Evolutionary conservation across 1,140 invertebrate genomes (phyloP).

Genomic region (Drosophila lini): DNA sequence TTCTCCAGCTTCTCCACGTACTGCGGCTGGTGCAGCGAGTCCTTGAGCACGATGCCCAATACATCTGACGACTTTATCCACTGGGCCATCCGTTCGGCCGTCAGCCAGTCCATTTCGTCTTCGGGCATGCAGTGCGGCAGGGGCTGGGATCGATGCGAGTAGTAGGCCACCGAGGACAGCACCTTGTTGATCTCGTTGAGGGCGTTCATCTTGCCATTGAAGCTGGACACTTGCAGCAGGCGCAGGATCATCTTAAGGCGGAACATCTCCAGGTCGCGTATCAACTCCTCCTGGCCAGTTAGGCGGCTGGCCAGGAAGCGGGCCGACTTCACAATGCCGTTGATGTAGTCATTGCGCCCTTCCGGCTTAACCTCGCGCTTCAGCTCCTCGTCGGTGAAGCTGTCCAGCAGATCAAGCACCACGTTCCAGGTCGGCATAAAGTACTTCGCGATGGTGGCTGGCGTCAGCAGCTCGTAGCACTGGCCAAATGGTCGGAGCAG

Average conservation of each 20-base stretch:
- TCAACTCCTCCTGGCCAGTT: constrained; percentile 92
- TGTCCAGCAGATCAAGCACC: constrained; percentile 95
- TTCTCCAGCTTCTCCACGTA: constrained; percentile 99
- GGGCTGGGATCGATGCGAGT: constrained; percentile 89
- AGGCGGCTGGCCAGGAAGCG: constrained; percentile 94
- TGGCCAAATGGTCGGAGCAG: constrained; percentile 96
- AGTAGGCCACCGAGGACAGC: constrained; percentile 95
- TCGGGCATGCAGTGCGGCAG: constrained; percentile 83
- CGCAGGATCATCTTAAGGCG: constrained; percentile 98
- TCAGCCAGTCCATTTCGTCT: constrained; percentile 97
- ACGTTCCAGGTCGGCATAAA: constrained; percentile 97
- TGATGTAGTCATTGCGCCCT: constrained; percentile 96
- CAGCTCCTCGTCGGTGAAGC: constrained; percentile 98
- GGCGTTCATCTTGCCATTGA: constrained; percentile 99
- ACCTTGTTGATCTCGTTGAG: constrained; percentile 99
- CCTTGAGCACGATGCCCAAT: constrained; percentile 96
- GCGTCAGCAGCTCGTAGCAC: constrained; percentile 96
- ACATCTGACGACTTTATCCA: constrained; percentile 99
- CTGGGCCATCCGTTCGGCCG: constrained; percentile 96
- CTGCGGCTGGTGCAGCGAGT: constrained; percentile 98
- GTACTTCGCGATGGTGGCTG: constrained; percentile 95
- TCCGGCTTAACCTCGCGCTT: constrained; percentile 98
- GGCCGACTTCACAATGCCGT: constrained; percentile 94
- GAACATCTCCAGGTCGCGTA: constrained; percentile 96
- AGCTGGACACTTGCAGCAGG: constrained; percentile 97